Evolutionary conservation across 2,888 invertebrate species (phyloP).

Genomic region (Scaeva pyrastri): DNA sequence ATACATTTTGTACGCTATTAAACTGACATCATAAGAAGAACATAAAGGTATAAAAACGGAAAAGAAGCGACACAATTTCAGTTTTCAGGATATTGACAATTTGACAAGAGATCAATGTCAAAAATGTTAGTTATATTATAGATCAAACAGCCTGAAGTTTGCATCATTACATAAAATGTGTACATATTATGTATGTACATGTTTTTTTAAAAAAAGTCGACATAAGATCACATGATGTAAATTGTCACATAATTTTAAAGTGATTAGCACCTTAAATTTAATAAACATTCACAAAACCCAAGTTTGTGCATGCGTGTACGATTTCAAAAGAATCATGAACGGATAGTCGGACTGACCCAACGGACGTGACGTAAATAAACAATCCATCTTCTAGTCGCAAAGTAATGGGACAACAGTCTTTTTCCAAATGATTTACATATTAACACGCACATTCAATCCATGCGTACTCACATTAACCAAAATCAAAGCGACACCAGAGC

Average conservation of each 20-base stretch:
- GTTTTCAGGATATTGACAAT: too few species aligned
- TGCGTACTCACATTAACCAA: conserved; percentile 28
- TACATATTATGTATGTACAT: too few species aligned
- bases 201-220: background rate
- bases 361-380: conserved; percentile 34
- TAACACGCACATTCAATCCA: conserved; percentile 43
- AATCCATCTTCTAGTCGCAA: conserved; percentile 34
- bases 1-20: too few species aligned
- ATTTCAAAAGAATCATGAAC: conserved; percentile 21
- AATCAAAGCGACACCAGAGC: conserved; percentile 38
- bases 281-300: background rate
- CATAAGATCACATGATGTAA: background rate
- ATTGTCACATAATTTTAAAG: conserved; percentile 36
- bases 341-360: background rate
- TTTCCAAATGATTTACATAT: conserved; percentile 72
- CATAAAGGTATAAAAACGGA: too few species aligned
- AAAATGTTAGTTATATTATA: too few species aligned
- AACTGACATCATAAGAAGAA: too few species aligned
- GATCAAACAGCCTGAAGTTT: too few species aligned
- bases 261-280: conserved; percentile 55
- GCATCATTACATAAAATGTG: too few species aligned
- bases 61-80: too few species aligned
- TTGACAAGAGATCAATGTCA: too few species aligned
- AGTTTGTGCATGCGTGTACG: background rate
- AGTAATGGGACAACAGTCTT: conserved; percentile 61